A percentile compares a stretch with the other conserved stretches of the same genome.
Evolutionary conservation across 2,797 vertebrate genomes (phyloP).

Genomic region (Luscinia megarhynchos): DNA sequence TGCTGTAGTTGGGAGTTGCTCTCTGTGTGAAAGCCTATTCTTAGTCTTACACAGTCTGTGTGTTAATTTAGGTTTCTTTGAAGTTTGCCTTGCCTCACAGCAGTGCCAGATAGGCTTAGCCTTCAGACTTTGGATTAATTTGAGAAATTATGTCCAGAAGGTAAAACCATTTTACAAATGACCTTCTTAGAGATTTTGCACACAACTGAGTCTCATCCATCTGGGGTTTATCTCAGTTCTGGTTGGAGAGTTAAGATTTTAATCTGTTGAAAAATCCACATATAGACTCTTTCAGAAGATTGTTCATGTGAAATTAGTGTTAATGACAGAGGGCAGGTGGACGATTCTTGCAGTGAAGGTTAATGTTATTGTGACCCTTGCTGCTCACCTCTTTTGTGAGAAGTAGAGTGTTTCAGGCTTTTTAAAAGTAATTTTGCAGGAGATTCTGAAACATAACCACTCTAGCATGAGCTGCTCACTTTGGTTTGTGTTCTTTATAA

Average conservation of each 20-base stretch:
- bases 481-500: background rate
- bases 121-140: slow-evolving; percentile 29
- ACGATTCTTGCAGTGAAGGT: background rate
- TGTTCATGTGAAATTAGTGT: background rate
- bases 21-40: background rate
- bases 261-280: slow-evolving; percentile 45
- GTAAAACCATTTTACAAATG: slow-evolving; percentile 35
- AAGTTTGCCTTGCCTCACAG: slow-evolving; percentile 29
- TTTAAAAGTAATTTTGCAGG: background rate
- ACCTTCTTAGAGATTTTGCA: slow-evolving; percentile 29
- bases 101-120: background rate
- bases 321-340: background rate
- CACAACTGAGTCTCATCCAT: slow-evolving; percentile 2
- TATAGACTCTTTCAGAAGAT: background rate
- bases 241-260: slow-evolving; percentile 20
- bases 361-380: slow-evolving; percentile 17
- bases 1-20: background rate
- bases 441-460: background rate
- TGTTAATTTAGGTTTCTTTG: slow-evolving; percentile 36
- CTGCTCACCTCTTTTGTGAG: background rate
- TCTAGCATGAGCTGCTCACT: background rate
- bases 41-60: background rate
- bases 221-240: background rate
- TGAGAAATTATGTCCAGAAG: slow-evolving; percentile 21
- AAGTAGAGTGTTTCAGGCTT: background rate